Evolutionary conservation across 2,888 invertebrate species (phyloP), one percentile per base, ranked within the genome.

Genomic region (Carabus problematicus): DNA sequence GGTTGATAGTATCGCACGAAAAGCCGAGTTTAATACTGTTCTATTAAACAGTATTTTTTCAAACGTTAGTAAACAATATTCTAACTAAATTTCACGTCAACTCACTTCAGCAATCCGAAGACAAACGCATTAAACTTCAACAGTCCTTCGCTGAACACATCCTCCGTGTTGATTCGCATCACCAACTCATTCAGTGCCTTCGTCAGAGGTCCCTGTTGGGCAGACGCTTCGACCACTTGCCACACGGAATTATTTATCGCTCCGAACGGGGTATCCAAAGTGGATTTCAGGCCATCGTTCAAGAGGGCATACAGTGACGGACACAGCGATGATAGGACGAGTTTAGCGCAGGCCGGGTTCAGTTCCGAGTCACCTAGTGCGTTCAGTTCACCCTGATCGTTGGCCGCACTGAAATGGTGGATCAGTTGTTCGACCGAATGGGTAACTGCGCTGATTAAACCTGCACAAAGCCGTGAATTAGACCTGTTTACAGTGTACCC

Each of bases 51-150:
- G n/a, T n/a, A n/a, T n/a, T n/a, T n/a, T n/a, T n/a, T n/a, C n/a
- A n/a, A n/a, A n/a, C n/a, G n/a, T n/a, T n/a, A n/a, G n/a, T n/a
- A n/a, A n/a, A n/a, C n/a, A n/a, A n/a, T n/a, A n/a, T n/a, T n/a
- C n/a, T n/a, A n/a, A n/a, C n/a, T n/a, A n/a, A n/a, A n/a, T n/a
- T n/a, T n/a, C n/a, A n/a, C 29, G 60, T 63, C 56, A 72, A 85
- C 89, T 86, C 83, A 92, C 92, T 95, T 95, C 64, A 95, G 85
- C 71, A 95, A 84, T 54, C 94, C 95, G 78, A 94, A 89, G 72
- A 94, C 89, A 79, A 95, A 95, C 63, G 94, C 94, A 79, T 94
- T 93, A 79, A 95, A 95, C 80, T 93, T 94, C 75, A 94, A 88
- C 77, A 92, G 86, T 74, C 92, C 93, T 81, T 94, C 94, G 9